Percentiles rank a stretch among this genome's conserved stretches.
Conservation (phyloP, 2,113 vertebrate genomes). For the Colinus virginianus region DNA sequence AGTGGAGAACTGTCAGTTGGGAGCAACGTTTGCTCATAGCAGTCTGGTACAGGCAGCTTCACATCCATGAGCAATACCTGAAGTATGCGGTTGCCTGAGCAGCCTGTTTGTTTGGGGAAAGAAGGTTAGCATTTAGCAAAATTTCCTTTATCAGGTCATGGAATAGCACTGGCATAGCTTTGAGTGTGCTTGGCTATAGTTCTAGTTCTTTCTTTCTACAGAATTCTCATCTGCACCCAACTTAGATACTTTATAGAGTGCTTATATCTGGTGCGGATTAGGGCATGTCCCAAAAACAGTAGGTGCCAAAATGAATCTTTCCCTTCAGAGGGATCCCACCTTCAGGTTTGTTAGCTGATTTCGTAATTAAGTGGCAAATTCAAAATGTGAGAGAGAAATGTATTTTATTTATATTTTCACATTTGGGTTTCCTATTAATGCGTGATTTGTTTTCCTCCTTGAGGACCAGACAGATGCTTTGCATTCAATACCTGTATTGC, state of each 20-base stretch:
- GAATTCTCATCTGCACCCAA: neutral
- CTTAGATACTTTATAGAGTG: rapidly evolving
- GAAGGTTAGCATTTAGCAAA: neutral
- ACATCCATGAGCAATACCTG: neutral
- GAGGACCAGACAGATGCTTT: neutral
- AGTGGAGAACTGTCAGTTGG: slow-evolving; percentile 19
- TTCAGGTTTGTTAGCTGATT: neutral
- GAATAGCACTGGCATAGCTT: neutral
- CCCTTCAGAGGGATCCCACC: neutral
- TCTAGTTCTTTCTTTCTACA: neutral
- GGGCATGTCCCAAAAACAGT: neutral
- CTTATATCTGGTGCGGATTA: neutral
- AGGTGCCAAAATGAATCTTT: neutral
- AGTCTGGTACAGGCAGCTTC: slow-evolving; percentile 20
- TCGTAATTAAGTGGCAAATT: neutral
- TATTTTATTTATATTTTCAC: neutral
- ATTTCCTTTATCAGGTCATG: neutral
- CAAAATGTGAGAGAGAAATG: neutral
- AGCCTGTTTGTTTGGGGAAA: neutral
- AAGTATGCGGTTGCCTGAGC: neutral
- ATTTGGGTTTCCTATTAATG: neutral
- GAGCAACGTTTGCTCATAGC: slow-evolving; percentile 36
- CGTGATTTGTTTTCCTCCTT: neutral
- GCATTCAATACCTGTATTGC: neutral
- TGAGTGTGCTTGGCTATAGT: neutral